These are phyloP conservation scores for Hemithea aestivaria DNA, from an alignment of 2,888 invertebrate genomes.

Conservation along the genomic window DNA sequence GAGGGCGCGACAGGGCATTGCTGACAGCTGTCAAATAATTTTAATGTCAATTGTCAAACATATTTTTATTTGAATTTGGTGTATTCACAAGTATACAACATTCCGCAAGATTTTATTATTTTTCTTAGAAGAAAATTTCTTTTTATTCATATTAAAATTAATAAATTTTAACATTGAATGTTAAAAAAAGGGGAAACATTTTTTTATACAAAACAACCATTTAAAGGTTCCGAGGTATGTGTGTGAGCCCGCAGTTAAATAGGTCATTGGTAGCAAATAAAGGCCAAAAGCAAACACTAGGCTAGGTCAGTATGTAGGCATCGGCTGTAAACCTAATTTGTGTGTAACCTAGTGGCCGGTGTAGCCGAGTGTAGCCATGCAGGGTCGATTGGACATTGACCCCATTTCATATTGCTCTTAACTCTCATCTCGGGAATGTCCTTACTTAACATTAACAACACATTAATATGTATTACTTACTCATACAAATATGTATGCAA, in stretches of 20 bases:
- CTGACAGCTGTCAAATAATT: not conserved
- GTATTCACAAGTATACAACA: not conserved
- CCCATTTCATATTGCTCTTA: constrained; percentile 19
- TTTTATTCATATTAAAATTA: not conserved
- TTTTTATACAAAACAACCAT: too few species aligned
- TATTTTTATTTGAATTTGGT: not conserved
- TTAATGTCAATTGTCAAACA: not conserved
- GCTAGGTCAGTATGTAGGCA: too few species aligned
- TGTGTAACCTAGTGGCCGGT: constrained; percentile 22
- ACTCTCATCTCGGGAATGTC: not conserved
- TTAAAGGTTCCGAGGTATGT: too few species aligned
- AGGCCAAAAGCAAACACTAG: too few species aligned
- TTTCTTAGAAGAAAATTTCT: not conserved
- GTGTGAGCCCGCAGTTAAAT: too few species aligned
- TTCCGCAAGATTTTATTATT: too few species aligned
- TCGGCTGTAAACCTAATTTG: constrained; percentile 7
- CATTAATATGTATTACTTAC: too few species aligned
- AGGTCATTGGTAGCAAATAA: too few species aligned
- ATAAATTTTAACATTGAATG: too few species aligned
- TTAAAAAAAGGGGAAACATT: too few species aligned
- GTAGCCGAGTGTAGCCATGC: constrained; percentile 16
- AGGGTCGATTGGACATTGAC: constrained; percentile 33
- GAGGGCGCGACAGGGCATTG: constrained; percentile 14
- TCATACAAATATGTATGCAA: too few species aligned
- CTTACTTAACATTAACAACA: too few species aligned